Conservation (phyloP, 2,888 invertebrate genomes). For the Hypomecis atomaria region DNA sequence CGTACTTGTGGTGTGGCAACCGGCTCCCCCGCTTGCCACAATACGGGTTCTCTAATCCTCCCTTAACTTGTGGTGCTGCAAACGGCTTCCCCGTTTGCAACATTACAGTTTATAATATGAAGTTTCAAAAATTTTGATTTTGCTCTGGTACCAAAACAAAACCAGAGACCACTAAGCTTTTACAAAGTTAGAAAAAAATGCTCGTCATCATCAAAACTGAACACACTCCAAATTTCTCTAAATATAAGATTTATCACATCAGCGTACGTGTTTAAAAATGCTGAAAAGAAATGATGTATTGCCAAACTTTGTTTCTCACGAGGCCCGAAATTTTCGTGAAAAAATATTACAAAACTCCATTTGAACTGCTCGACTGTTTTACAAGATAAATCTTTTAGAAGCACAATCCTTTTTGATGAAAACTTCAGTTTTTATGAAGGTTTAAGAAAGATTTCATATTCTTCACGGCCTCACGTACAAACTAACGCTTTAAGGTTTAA, state of each 20-base stretch:
- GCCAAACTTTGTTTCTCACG: not conserved
- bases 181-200: not conserved
- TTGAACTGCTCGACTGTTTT: slow-evolving; percentile 6
- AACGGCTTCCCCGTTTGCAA: too few species aligned
- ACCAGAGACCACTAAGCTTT: too few species aligned
- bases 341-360: slow-evolving; percentile 10
- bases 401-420: slow-evolving; percentile 7
- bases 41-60: too few species aligned
- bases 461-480: too few species aligned
- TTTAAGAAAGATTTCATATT: too few species aligned
- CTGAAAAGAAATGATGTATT: slow-evolving; percentile 4
- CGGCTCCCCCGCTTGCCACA: too few species aligned
- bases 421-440: not conserved
- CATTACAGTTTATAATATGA: too few species aligned
- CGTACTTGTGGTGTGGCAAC: too few species aligned
- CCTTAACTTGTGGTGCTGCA: too few species aligned
- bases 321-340: not conserved
- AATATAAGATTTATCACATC: slow-evolving; percentile 3
- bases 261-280: slow-evolving; percentile 6
- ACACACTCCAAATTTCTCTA: not conserved
- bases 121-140: too few species aligned
- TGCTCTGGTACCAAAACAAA: too few species aligned
- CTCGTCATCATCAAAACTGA: not conserved
- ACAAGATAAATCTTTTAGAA: slow-evolving; percentile 11
- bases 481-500: too few species aligned